Percentiles rank a stretch among this genome's conserved stretches.
phyloP scores from a whole-genome alignment of 2,113 vertebrate species.

The Aix galericulata region DNA sequence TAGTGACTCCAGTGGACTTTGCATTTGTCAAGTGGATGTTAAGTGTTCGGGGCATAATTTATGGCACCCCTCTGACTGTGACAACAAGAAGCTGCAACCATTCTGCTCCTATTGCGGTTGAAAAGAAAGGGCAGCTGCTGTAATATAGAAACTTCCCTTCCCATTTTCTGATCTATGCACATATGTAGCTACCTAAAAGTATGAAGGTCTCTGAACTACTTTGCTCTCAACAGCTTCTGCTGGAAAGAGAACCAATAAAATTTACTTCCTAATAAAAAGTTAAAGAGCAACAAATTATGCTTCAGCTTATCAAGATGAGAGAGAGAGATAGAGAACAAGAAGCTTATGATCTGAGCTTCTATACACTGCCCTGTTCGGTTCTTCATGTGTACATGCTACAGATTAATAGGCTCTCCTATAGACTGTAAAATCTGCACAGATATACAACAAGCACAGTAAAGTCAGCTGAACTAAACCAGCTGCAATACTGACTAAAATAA shows the following conservation, averaged over 20 bases:
- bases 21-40: background rate
- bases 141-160: background rate
- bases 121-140: background rate
- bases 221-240: background rate
- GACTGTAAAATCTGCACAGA: background rate
- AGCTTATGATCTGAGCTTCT: background rate
- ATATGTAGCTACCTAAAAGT: background rate
- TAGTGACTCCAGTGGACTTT: background rate
- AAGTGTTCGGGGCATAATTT: background rate
- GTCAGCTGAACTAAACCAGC: background rate
- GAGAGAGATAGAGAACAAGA: background rate
- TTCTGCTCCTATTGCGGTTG: background rate
- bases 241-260: background rate
- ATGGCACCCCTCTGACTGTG: fast-evolving
- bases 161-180: background rate
- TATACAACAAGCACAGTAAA: background rate
- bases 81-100: background rate
- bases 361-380: background rate
- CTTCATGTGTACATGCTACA: background rate
- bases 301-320: background rate
- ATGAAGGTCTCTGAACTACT: background rate
- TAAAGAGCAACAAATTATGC: background rate
- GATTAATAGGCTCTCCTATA: background rate
- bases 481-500: background rate
- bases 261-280: background rate